Evolutionary conservation across 1,140 invertebrate species (phyloP).

Genomic region (Teleogryllus occipitalis): DNA sequence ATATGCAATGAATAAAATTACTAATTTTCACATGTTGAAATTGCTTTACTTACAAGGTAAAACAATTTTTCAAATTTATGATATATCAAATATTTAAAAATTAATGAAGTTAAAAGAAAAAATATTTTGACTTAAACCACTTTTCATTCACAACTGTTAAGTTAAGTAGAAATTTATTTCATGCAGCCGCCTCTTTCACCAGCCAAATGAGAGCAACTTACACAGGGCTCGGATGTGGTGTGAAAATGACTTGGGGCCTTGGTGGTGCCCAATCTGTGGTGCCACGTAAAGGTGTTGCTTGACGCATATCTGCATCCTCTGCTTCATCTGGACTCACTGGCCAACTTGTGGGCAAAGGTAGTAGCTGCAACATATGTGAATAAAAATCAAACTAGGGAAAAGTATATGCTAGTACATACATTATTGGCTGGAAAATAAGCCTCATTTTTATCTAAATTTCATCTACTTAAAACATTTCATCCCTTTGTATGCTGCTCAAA

Average conservation of each 20-base stretch:
- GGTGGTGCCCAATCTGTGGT: conserved; percentile 79
- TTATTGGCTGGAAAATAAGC: not conserved
- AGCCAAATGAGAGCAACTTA: conserved; percentile 37
- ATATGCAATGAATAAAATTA: too few relatives aligned
- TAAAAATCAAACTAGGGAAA: conserved; percentile 8
- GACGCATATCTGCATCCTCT: conserved; percentile 35
- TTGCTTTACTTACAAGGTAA: too few relatives aligned
- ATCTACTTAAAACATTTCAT: too few relatives aligned
- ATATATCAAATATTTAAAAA: too few relatives aligned
- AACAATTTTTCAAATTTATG: too few relatives aligned
- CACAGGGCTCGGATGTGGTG: conserved; percentile 58
- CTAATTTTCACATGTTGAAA: too few relatives aligned
- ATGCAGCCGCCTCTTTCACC: not conserved
- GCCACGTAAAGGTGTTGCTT: conserved; percentile 54
- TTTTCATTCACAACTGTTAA: not conserved
- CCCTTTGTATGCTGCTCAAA: too few relatives aligned
- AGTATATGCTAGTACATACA: not conserved
- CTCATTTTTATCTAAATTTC: too few relatives aligned
- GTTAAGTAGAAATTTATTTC: not conserved
- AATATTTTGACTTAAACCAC: not conserved
- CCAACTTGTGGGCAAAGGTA: conserved; percentile 66
- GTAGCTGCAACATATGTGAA: conserved; percentile 38
- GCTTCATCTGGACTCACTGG: conserved; percentile 53
- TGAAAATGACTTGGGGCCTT: conserved; percentile 76
- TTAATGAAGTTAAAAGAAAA: not conserved